Evolutionary conservation across 2,888 invertebrate species (phyloP).

Genomic region (Drosophila paracracens): DNA sequence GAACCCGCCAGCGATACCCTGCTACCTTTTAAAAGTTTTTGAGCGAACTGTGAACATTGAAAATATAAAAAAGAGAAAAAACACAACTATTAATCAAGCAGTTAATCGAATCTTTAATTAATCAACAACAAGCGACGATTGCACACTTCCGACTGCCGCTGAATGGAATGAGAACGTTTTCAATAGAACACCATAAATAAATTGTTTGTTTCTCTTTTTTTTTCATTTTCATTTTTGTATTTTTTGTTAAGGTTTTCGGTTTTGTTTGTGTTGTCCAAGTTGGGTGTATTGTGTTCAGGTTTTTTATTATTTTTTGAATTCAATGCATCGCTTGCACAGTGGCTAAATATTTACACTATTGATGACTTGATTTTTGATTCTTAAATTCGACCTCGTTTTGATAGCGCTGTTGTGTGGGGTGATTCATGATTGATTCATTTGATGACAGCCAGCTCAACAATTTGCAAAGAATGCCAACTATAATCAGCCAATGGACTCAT

Average conservation of each 20-base stretch:
- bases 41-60: constrained; percentile 8
- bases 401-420: not conserved
- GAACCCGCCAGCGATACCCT: not conserved
- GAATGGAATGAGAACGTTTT: constrained; percentile 32
- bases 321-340: constrained; percentile 32
- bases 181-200: constrained; percentile 31
- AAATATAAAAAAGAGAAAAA: constrained; percentile 17
- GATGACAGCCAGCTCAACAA: constrained; percentile 9
- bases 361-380: constrained; percentile 17
- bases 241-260: constrained; percentile 4
- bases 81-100: constrained; percentile 52
- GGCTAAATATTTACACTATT: constrained; percentile 29
- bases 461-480: constrained; percentile 10
- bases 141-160: constrained; percentile 49
- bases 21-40: constrained; percentile 16
- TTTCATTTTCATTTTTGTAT: not conserved
- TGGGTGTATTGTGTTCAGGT: constrained; percentile 17
- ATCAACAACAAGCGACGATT: constrained; percentile 42
- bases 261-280: not conserved
- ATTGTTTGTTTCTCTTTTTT: constrained; percentile 25
- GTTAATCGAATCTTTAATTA: constrained; percentile 63
- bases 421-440: constrained; percentile 20
- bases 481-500: constrained; percentile 6
- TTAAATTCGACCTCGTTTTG: constrained; percentile 10
- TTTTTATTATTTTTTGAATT: constrained; percentile 29